Evolutionary conservation across 2,888 invertebrate genomes (phyloP).

Genomic region (Drosophila robusta): DNA sequence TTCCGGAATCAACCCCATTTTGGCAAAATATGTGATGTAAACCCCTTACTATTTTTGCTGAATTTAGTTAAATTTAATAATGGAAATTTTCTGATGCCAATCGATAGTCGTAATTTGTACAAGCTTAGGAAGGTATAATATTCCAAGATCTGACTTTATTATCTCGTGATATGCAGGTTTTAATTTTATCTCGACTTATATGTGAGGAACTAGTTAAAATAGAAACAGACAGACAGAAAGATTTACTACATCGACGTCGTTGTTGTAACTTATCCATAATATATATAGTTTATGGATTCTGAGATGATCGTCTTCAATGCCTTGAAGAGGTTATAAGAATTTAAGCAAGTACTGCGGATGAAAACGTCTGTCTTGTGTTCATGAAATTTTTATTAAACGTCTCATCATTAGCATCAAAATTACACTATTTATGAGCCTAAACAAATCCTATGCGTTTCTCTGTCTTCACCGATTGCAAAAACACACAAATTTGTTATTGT

Average conservation of each 20-base stretch:
- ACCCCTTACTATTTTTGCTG: background rate
- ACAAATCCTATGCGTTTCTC: constrained; percentile 59
- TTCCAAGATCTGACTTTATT: background rate
- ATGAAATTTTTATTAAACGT: constrained; percentile 73
- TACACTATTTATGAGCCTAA: constrained; percentile 78
- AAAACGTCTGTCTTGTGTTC: constrained; percentile 45
- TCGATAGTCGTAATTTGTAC: background rate
- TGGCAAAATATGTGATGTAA: background rate
- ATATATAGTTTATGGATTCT: background rate
- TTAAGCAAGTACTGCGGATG: background rate
- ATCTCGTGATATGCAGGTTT: background rate
- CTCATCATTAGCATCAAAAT: constrained; percentile 55
- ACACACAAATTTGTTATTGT: constrained; percentile 52
- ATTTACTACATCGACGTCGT: too few relatives aligned
- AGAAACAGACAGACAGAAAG: background rate
- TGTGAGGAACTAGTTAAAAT: too few relatives aligned
- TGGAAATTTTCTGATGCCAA: background rate
- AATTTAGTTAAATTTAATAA: background rate
- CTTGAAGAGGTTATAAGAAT: background rate
- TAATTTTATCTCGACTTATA: too few relatives aligned
- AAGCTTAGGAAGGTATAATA: background rate
- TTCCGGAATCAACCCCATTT: background rate
- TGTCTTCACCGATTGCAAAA: constrained; percentile 49
- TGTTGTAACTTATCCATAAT: background rate
- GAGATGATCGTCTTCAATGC: background rate